phyloP scores from a whole-genome alignment of 2,113 vertebrate genomes.

The Morone saxatilis region DNA sequence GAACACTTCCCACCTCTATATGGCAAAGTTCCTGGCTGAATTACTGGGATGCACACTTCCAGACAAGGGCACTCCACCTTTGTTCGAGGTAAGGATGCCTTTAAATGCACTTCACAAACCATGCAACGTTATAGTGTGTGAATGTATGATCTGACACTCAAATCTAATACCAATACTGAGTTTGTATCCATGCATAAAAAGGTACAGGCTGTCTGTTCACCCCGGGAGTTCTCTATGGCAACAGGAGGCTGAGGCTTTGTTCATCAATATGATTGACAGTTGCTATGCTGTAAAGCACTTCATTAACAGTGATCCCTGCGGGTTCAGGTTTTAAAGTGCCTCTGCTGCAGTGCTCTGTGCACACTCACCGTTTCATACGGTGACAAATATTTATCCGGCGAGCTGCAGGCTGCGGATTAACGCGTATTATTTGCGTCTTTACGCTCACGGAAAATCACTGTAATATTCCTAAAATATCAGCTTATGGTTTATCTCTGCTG shows the following conservation, averaged over 20 bases:
- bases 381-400: background rate
- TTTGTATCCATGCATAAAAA: background rate
- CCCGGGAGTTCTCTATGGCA: constrained; percentile 42
- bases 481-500: constrained; percentile 6
- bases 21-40: constrained; percentile 91
- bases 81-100: constrained; percentile 84
- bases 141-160: background rate
- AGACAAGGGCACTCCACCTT: constrained; percentile 82
- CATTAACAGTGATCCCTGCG: constrained; percentile 9
- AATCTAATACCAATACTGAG: background rate
- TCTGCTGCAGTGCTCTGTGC: background rate
- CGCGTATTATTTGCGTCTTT: constrained; percentile 14
- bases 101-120: background rate
- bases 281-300: constrained; percentile 28
- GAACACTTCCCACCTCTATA: constrained; percentile 57
- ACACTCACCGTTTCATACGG: background rate
- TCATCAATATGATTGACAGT: constrained; percentile 38
- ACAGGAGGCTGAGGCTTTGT: constrained; percentile 48
- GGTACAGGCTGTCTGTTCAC: background rate
- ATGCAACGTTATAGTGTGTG: background rate
- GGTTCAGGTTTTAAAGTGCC: background rate
- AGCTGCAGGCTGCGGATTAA: constrained; percentile 22
- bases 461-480: constrained; percentile 17
- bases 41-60: constrained; percentile 88
- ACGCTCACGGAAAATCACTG: background rate